Evolutionary conservation across 2,888 invertebrate genomes (phyloP).

Genomic region (Cephus pulcher): DNA sequence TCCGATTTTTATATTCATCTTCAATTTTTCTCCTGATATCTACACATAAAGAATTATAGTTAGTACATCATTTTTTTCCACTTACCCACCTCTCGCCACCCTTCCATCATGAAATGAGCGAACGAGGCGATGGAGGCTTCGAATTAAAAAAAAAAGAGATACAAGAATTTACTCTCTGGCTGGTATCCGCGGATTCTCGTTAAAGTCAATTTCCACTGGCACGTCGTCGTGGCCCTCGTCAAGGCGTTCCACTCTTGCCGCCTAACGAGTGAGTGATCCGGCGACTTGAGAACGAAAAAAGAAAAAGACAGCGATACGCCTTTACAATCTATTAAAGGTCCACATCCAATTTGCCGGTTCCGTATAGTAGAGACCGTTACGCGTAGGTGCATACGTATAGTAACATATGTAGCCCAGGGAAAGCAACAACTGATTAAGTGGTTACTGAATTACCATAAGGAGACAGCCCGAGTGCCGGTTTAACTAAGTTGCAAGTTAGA

Average conservation of each 20-base stretch:
- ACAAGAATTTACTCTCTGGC: not conserved
- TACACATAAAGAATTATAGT: not conserved
- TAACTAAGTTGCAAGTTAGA: conserved; percentile 10
- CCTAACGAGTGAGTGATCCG: not conserved
- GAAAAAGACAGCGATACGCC: not conserved
- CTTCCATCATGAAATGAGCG: not conserved
- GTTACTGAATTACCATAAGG: conserved; percentile 39
- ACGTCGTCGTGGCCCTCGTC: not conserved
- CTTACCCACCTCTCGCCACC: not conserved
- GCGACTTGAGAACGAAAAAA: not conserved
- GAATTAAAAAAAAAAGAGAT: not conserved
- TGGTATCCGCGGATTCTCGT: not conserved
- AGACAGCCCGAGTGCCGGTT: conserved; percentile 26
- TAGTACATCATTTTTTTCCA: not conserved
- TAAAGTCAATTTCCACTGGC: not conserved
- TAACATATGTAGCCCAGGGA: conserved; percentile 13
- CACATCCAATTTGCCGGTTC: not conserved
- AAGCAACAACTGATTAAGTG: conserved; percentile 31
- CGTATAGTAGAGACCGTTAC: not conserved
- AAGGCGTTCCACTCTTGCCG: not conserved
- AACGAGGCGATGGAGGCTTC: not conserved
- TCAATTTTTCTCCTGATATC: not conserved
- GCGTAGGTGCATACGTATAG: not conserved
- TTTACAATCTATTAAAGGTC: not conserved
- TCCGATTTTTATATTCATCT: not conserved